phyloP scores from a whole-genome alignment of 1,140 invertebrate species.

The Aphidius gifuensis region DNA sequence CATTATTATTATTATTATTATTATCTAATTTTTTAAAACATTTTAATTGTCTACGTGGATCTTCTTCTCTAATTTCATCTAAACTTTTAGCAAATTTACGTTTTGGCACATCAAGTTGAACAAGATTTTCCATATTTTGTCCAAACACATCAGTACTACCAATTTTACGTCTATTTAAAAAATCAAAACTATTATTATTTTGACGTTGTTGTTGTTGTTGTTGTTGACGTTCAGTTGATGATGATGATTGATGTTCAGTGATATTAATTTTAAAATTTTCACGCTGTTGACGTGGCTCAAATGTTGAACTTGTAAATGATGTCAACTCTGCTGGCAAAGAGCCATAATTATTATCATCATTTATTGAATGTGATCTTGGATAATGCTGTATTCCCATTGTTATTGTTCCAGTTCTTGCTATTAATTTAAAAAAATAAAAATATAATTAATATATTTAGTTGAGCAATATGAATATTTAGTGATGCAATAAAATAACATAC shows the following conservation, averaged over 20 bases:
- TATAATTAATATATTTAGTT: background rate
- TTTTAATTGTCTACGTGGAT: constrained; percentile 31
- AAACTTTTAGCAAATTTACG: constrained; percentile 42
- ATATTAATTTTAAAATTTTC: too few species aligned
- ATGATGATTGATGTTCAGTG: constrained; percentile 15
- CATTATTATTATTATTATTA: too few species aligned
- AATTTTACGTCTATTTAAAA: constrained; percentile 35
- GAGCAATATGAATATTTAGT: background rate
- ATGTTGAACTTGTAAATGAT: constrained; percentile 43
- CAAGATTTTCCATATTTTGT: constrained; percentile 47
- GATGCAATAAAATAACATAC: constrained; percentile 28
- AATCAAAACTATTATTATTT: constrained; percentile 30
- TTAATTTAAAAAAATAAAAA: constrained; percentile 14
- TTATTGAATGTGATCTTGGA: constrained; percentile 35
- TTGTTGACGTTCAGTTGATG: constrained; percentile 15
- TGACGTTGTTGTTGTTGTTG: constrained; percentile 23
- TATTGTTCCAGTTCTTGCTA: constrained; percentile 41
- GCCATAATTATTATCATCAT: constrained; percentile 39
- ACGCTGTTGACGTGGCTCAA: constrained; percentile 32
- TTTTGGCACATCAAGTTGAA: constrained; percentile 41
- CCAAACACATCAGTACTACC: constrained; percentile 45
- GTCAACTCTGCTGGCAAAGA: constrained; percentile 41
- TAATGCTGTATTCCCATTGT: constrained; percentile 45
- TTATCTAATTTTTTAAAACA: constrained; percentile 33
- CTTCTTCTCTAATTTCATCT: constrained; percentile 46